Evolutionary conservation across 2,113 vertebrate species (phyloP).

Genomic region (Azemiops feae): DNA sequence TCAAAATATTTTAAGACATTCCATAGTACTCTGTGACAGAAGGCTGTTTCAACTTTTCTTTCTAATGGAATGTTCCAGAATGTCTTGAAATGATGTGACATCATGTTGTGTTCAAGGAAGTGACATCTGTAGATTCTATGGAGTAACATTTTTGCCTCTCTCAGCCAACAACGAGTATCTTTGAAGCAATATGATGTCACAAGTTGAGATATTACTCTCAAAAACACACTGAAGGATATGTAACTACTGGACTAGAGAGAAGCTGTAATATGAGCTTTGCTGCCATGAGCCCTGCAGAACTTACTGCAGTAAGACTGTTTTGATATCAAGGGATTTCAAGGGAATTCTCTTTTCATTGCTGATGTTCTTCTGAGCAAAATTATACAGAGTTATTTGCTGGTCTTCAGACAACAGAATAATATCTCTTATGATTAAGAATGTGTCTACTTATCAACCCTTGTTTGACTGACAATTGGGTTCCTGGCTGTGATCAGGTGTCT

Average conservation of each 20-base stretch:
- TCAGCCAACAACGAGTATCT: not conserved
- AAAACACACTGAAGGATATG: not conserved
- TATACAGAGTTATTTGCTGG: not conserved
- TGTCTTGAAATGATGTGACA: not conserved
- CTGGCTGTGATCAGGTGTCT: not conserved
- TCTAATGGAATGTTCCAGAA: not conserved
- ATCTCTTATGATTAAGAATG: not conserved
- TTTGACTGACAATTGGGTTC: not conserved
- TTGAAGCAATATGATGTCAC: not conserved
- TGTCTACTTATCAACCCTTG: not conserved
- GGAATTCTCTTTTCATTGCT: not conserved
- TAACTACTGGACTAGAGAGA: not conserved
- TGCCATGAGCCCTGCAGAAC: not conserved
- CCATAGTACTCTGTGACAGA: not conserved
- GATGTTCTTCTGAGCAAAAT: not conserved
- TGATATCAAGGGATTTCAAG: not conserved
- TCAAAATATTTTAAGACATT: not conserved
- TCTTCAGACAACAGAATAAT: not conserved
- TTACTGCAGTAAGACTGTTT: not conserved
- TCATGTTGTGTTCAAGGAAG: no score
- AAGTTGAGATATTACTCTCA: not conserved
- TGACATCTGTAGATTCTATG: not conserved
- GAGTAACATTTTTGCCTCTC: not conserved
- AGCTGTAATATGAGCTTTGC: not conserved
- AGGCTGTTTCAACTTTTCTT: not conserved